A percentile compares a stretch with the other conserved stretches of the same genome.
phyloP scores from a whole-genome alignment of 2,797 vertebrate species.

The Cyclopterus lumpus region DNA sequence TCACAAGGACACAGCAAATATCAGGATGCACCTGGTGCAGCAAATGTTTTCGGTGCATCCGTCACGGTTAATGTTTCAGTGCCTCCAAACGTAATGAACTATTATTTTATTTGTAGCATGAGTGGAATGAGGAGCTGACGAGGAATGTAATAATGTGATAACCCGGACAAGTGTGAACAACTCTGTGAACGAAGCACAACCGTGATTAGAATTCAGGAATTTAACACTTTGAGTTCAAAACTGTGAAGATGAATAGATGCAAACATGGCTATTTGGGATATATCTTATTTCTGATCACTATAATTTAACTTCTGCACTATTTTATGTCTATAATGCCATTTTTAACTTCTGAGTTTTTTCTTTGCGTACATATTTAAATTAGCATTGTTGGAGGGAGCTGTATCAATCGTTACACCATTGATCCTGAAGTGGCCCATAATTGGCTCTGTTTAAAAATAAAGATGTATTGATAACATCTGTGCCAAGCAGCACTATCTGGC shows the following conservation, averaged over 20 bases:
- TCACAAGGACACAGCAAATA: conserved; percentile 21
- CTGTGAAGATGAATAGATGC: background rate
- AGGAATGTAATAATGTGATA: conserved; percentile 33
- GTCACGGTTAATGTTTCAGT: conserved; percentile 6
- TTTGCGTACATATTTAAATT: background rate
- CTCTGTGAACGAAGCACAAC: background rate
- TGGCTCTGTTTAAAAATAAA: conserved; percentile 34
- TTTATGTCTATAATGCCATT: background rate
- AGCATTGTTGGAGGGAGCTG: background rate
- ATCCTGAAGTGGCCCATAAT: conserved; percentile 7
- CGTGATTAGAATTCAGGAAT: conserved; percentile 7
- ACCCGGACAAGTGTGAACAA: conserved; percentile 28
- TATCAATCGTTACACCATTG: background rate
- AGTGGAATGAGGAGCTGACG: conserved; percentile 31
- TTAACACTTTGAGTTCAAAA: conserved; percentile 4
- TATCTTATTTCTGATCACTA: background rate
- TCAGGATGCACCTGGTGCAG: conserved; percentile 3
- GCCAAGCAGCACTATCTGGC: conserved; percentile 1
- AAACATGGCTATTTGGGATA: background rate
- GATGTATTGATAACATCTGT: conserved; percentile 16
- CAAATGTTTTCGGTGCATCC: conserved; percentile 16
- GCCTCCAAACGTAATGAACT: background rate
- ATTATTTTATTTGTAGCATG: background rate
- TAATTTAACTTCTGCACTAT: background rate
- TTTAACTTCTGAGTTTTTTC: background rate